Evolutionary conservation across 2,888 invertebrate genomes (phyloP).

Genomic region (Listrodromus nycthemerus): DNA sequence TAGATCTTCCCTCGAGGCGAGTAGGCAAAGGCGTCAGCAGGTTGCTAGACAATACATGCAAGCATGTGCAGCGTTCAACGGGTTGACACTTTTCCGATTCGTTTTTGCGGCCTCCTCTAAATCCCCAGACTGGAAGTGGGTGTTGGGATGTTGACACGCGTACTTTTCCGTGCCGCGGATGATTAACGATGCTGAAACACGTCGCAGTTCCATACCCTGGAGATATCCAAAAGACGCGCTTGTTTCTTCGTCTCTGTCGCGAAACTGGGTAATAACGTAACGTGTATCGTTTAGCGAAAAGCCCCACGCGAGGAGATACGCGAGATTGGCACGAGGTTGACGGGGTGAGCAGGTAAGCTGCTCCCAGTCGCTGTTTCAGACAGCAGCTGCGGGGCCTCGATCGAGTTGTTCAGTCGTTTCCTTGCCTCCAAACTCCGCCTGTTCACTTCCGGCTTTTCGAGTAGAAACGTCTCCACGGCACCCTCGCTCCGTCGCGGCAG

Average conservation of each 20-base stretch:
- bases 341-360: constrained; percentile 17
- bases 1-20: neutral
- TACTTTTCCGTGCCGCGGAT: constrained; percentile 47
- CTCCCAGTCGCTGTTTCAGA: constrained; percentile 60
- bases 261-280: neutral
- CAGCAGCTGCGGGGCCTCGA: constrained; percentile 60
- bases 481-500: neutral
- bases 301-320: constrained; percentile 1
- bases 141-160: constrained; percentile 32
- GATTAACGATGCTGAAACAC: constrained; percentile 54
- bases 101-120: constrained; percentile 13
- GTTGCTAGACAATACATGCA: neutral
- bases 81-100: constrained; percentile 34
- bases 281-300: constrained; percentile 12
- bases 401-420: constrained; percentile 61
- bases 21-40: neutral
- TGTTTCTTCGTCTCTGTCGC: constrained; percentile 1
- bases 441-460: constrained; percentile 48
- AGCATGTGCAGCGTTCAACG: neutral
- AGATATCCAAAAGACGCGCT: constrained; percentile 39
- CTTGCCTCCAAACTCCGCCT: constrained; percentile 42
- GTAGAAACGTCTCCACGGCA: neutral
- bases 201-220: constrained; percentile 16
- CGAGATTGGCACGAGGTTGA: constrained; percentile 5
- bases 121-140: neutral